A percentile compares a stretch with the other conserved stretches of the same genome.
Conservation (phyloP, 2,797 vertebrate species). For the Rhynchotus rufescens region DNA sequence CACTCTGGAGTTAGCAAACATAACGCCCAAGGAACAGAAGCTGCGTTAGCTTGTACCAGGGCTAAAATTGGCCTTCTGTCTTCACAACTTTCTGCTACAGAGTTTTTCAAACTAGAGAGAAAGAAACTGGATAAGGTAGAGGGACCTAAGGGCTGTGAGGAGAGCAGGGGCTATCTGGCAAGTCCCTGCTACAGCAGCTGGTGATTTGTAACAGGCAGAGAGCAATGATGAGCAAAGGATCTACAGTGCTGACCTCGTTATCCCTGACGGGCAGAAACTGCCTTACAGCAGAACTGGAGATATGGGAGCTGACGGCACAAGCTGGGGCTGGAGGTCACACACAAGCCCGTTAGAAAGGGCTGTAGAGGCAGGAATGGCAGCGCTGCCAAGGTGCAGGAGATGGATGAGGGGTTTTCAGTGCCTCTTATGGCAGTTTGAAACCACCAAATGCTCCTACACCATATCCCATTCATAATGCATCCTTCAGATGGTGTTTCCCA, state of each 20-base stretch:
- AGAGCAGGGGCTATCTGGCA: not conserved
- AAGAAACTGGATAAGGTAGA: not conserved
- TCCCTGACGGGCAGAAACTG: not conserved
- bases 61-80: constrained; percentile 56
- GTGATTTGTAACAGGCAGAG: not conserved
- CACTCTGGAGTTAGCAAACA: constrained; percentile 56
- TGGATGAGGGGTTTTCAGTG: not conserved
- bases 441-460: not conserved
- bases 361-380: not conserved
- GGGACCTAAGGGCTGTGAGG: not conserved
- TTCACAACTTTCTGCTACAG: constrained; percentile 6
- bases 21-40: constrained; percentile 65
- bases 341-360: not conserved
- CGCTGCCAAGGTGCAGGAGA: not conserved
- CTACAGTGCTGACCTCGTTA: not conserved
- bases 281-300: not conserved
- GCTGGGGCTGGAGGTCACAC: not conserved
- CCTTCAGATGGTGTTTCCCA: not conserved
- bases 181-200: not conserved
- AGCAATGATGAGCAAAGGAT: not conserved
- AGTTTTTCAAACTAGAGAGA: not conserved
- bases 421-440: not conserved
- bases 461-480: not conserved
- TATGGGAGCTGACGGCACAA: accelerated
- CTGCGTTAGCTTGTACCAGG: constrained; percentile 11